Evolutionary conservation across 1,140 invertebrate species (phyloP), one percentile per base, ranked within the genome.

Genomic region (Cyrtorhinus lividipennis): DNA sequence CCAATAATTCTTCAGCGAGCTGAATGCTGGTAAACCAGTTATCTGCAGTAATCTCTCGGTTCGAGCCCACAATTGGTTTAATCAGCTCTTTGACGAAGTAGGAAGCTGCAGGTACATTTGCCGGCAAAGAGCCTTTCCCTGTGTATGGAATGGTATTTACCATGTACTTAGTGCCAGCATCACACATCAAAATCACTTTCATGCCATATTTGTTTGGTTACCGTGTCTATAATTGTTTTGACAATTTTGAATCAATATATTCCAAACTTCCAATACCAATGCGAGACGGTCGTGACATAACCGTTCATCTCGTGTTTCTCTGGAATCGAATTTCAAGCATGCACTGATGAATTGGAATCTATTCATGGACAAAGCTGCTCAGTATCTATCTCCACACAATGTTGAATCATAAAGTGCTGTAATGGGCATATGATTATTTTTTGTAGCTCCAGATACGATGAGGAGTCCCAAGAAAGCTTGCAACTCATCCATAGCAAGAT

Each of bases 121-220:
- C n/a, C 18, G 58, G 62, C 57, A 64, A 44, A 5, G 56, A 62
- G 56, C 65, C 62, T 71, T 73, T 75, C 44, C 72, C 72, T 10
- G 66, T 45, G 61, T 74, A 74, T 24, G 73, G 67, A 59, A 70
- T 69, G 10, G 66, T 69, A 68, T 72, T 70, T 13, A 69, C 62
- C 45, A 73, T 62, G 61, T 75, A 74, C 30, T 69, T 67, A 10
- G 66, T 71, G 58, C 45, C 53, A 24, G 70, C 68, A 66, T 75
- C 71, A n/a, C 67, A 69, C 18, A 73, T 64, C 46, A 64, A 67
- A 26, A 70, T 38, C 48, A 76, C 68, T 71, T 78, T 77, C 24
- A 79, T 66, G 0, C 76, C 77, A 66, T 59, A 69, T 45, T 64
- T 70, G 68, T 59, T 68, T 65, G 2, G 59, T 24, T 62, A 15